These are phyloP conservation scores for Eretmochelys imbricata DNA, from an alignment of 2,113 vertebrate genomes.

Conservation along the genomic window DNA sequence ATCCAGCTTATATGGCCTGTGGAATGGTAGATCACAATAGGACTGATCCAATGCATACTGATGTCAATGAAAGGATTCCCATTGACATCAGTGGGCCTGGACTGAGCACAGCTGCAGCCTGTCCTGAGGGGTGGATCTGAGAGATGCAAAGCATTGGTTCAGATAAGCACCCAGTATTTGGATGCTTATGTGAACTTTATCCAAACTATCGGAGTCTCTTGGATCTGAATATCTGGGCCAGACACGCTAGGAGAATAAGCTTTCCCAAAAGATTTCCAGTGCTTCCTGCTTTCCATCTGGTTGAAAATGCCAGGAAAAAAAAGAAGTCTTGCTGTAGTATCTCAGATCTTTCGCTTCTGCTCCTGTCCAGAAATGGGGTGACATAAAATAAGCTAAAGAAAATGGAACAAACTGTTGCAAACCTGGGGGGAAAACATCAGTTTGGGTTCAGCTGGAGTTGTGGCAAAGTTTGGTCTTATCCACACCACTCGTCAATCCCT, in stretches of 20 bases:
- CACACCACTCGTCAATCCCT: not conserved
- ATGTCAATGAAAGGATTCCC: not conserved
- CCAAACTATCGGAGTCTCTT: too few species aligned
- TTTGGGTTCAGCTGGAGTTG: not conserved
- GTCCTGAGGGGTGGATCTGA: not conserved
- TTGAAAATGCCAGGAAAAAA: too few species aligned
- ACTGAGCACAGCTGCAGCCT: not conserved
- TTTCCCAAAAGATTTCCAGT: too few species aligned
- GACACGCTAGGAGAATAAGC: too few species aligned
- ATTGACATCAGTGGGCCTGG: not conserved
- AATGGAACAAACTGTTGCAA: fast-evolving
- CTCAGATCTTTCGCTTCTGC: too few species aligned
- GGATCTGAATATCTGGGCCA: too few species aligned
- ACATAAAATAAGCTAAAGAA: not conserved
- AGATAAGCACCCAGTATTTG: not conserved
- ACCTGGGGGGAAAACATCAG: not conserved
- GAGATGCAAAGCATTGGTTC: not conserved
- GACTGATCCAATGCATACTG: not conserved
- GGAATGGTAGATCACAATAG: fast-evolving
- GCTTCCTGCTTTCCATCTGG: too few species aligned
- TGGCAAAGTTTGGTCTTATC: not conserved
- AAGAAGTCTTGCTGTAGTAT: too few species aligned
- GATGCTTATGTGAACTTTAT: too few species aligned
- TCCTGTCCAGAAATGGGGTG: not conserved
- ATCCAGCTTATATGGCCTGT: fast-evolving